Base-by-base conservation (phyloP, 1,140 invertebrate species). In the Trachelipus rathkii region DNA sequence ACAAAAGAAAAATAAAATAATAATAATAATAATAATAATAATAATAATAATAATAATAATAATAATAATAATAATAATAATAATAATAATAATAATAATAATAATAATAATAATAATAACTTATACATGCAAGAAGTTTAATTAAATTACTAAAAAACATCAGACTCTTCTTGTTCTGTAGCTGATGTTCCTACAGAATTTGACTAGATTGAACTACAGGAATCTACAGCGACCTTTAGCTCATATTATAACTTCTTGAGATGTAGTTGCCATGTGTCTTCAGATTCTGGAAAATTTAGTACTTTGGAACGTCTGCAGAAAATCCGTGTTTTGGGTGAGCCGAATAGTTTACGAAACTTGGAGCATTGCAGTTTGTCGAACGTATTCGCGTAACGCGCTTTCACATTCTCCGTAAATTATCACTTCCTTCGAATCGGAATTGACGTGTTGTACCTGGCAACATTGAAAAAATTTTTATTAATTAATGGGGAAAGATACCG, bases 341-440 rank as follows among this genome's bases (percentile, higher is more conserved):
- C 77, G 89, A 86, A 82, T 95, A 95, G 84, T 91, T 90, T 46
- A 94, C 89, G 5, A n/a, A n/a, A 93, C 87, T 75, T 90, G 88
- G 23, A 94, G 86, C 86, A n/a, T 94, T 93, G 24, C 93, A 87
- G 83, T 66, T 90, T 90, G 83, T 94, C 92, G 78, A 91, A 90
- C n/a, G 84, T 90, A 95, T 50, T 93, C n/a, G n/a, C 93, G 83
- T 94, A 95, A 78, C 92, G 91, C 5, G 93, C 93, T 82, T 90
- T 90, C 6, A 95, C 91, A n/a, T 44, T 89, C 86, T 11, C 93
- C 93, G 73, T 92, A n/a, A 87, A 43, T 88, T 89, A 83, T 92
- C 89, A 69, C 89, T 87, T 82, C 94, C 92, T 84, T 95, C 93
- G 82, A 90, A 91, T 77, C 92, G 88, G 84, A 93, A 94, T 82